Percentiles rank a stretch among this genome's conserved stretches.
phyloP scores from a whole-genome alignment of 2,797 vertebrate species.

The Urophycis tenuis region DNA sequence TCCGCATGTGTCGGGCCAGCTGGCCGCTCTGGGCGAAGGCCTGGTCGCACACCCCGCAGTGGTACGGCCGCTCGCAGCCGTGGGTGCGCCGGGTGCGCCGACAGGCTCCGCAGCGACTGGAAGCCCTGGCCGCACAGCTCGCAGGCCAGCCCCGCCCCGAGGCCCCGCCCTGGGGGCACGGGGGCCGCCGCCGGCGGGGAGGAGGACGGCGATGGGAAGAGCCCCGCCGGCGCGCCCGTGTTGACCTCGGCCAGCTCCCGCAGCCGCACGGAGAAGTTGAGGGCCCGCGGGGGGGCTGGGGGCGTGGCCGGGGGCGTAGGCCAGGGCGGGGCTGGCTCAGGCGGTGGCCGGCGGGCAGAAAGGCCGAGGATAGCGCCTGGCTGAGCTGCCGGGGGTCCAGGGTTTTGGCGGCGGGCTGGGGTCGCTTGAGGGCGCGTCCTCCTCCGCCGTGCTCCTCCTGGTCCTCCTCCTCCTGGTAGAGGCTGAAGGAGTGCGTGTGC shows the following conservation, averaged over 20 bases:
- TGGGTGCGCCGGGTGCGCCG: slow-evolving; percentile 77
- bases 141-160: slow-evolving; percentile 68
- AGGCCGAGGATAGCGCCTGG: slow-evolving; percentile 64
- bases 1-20: slow-evolving; percentile 73
- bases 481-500: slow-evolving; percentile 96
- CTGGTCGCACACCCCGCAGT: slow-evolving; percentile 71
- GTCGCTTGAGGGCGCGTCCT: slow-evolving; percentile 81
- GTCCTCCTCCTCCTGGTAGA: slow-evolving; percentile 94
- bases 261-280: slow-evolving; percentile 74
- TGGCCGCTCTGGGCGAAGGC: slow-evolving; percentile 73
- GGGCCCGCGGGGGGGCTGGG: slow-evolving; percentile 76
- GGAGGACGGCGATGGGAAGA: slow-evolving; percentile 89
- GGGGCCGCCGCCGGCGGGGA: slow-evolving; percentile 84
- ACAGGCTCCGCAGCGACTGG: slow-evolving; percentile 73
- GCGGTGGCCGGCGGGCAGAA: slow-evolving; percentile 51
- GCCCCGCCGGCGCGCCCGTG: slow-evolving; percentile 73
- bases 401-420: slow-evolving; percentile 82
- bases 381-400: slow-evolving; percentile 68
- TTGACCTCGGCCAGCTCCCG: slow-evolving; percentile 72
- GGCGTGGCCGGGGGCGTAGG: slow-evolving; percentile 31
- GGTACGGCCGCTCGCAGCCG: slow-evolving; percentile 68
- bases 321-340: slow-evolving; percentile 46
- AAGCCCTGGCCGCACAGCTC: slow-evolving; percentile 74
- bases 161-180: slow-evolving; percentile 88
- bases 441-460: slow-evolving; percentile 21